Base-by-base conservation (phyloP, 2,113 vertebrate genomes). In the Silurus meridionalis region DNA sequence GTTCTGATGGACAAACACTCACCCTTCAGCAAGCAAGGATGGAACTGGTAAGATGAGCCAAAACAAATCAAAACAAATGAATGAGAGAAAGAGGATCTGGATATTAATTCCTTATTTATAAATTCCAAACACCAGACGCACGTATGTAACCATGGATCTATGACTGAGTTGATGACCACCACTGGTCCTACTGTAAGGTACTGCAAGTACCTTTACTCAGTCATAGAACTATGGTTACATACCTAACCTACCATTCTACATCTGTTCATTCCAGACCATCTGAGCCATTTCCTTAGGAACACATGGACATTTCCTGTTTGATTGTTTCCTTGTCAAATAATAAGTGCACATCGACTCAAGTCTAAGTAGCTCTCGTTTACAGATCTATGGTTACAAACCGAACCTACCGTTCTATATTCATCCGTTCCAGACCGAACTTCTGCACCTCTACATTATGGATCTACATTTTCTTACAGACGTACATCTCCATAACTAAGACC, bases 1-100 rank as follows among this genome's bases (percentile, higher is more conserved):
- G 92, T 95, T 75, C 90, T 98, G 67, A 97, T 97, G 97, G 97
- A 98, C 92, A 97, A 95, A 90, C 92, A 96, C 83, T 97, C 96
- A 0, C 96, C 96, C 2, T 94, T 94, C 93, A 96, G 96, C 90
- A 97, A 95, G 88, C 96, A 97, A 91, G 96, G 97, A 85, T 97
- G 97, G 96, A 96, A 95, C 92, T 97, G 97, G 97, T 97, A 93
- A 96, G 96, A 64, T 77, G 55, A 82, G 15, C 3, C 19, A 25
- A 83, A n/a, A 7, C 6, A 87, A 64, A 28, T 77, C 66, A 80
- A 80, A 69, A 80, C 21, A 6, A n/a, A 28, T 84, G 50, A 10
- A 0, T 88, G 61, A 90, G 72, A 82, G 55, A 57, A 53, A 57
- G 13, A 87, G 77, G 90, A 80, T 91, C 90, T 88, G 72, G 89